Base-by-base conservation (phyloP, 2,888 invertebrate species). In the Seira musarum region DNA sequence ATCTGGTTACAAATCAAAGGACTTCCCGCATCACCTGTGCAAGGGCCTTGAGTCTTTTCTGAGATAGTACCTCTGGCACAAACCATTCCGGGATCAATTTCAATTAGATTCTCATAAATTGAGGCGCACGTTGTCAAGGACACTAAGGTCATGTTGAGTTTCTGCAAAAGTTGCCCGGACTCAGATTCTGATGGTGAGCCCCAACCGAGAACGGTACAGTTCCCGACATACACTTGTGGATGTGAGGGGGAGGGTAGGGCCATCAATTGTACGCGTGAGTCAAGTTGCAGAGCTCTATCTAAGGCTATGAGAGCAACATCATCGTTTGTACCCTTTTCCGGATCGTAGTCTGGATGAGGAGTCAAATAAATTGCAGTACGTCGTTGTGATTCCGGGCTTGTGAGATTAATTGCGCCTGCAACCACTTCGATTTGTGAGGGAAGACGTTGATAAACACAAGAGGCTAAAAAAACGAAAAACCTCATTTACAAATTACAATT, bases 21-120 rank as follows among this genome's bases (percentile, higher is more conserved):
- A 0, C 89, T 89, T n/a, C 89, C 89, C 30, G 88, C 88, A 85
- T 90, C 90, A 2, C 90, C 89, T 88, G 89, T 68, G 17, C 79
- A 80, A 40, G 73, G 71, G 73, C 79, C 79, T 22, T 72, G 24
- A 15, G 13, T 25, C 24, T 24, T 30, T 0, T 46, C 46, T 0
- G 40, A 24, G 6, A 24, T 40, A 6, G 22, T 15, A 8, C 68
- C 70, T 15, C 70, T 74, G n/a, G 84, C 85, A 49, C 85, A 85
- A n/a, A 84, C 70, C 83, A 84, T 84, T 10, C 80, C 66, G 1
- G 25, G 53, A 10, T 74, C 69, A 17, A 84, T 21, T 0, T 21
- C 24, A 24, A 80, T 75, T 49, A 84, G 76, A 22, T 78, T 71
- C 13, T 65, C 53, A 80, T 87, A 88, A 17, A 82, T 49, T 0